Evolutionary conservation across 2,797 vertebrate species (phyloP), one percentile per base, ranked within the genome.

Genomic region (Lepidocolaptes lacrymiger): DNA sequence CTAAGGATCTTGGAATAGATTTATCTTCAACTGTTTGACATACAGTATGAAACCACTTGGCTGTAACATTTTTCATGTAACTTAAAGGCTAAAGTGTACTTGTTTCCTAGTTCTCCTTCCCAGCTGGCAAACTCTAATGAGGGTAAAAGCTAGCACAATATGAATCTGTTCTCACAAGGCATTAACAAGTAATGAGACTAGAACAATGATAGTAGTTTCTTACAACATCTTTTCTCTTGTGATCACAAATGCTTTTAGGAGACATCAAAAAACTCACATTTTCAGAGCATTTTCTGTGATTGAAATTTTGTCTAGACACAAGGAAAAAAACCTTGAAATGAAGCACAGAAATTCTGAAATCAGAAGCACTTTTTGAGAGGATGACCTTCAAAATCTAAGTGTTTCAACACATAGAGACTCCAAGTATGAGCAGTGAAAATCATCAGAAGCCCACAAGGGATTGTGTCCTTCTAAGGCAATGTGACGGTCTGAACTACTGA

Each of bases 241-340:
- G 69, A 88, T 92, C 69, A 75, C 17, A 75, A 14, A 66, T 93
- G 79, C 43, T 92, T 94, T 95, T 68, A 92, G 66, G 51, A 86
- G 51, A 69, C 55, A 49, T 22, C 66, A 67, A 93, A 61, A 90
- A 69, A 64, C 49, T 24, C 51, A 36, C 7, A 1, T 88, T 95
- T 46, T 59, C 43, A 73, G 78, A 76, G 54, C n/a, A 32, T 54
- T 54, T 54, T 84, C 55, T 46, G 58, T 73, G 68, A 81, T 85
- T 93, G 59, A 51, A 77, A 66, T 36, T 93, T 94, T 69, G 10
- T 78, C n/a, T 59, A 84, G 28, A 52, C 54, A 83, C 54, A 89
- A 41, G 54, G 88, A 72, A 93, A 93, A 88, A 92, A 92, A 2
- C n/a, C 27, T 80, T 89, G 39, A 37, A 85, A 43, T 11, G 28